Evolutionary conservation across 1,140 invertebrate species (phyloP), one percentile per base, ranked within the genome.

Genomic region (Leptopilina clavipes): DNA sequence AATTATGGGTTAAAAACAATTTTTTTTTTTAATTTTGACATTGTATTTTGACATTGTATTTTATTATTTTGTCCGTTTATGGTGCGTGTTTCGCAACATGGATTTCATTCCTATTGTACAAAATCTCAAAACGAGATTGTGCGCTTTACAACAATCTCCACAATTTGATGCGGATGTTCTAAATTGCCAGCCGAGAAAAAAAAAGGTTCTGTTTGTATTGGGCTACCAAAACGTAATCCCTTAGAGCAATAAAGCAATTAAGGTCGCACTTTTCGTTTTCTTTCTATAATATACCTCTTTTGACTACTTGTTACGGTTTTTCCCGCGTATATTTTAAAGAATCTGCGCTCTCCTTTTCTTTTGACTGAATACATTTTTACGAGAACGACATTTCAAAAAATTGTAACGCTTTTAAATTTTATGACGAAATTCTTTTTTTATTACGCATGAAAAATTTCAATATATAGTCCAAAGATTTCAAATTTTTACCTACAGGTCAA

Each of bases 161-260:
- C 56, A 75, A 72, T 76, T 74, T 48, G 74, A 70, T 70, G 22
- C 19, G 54, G 82, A 79, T 56, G 48, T 77, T 80, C 74, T 76
- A 52, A n/a, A n/a, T n/a, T n/a, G n/a, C n/a, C n/a, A n/a, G n/a
- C n/a, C n/a, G n/a, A n/a, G n/a, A n/a, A n/a, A 52, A 79, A 79
- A 80, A 81, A 77, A 48, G 48, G 48, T 52, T 12, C 8, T 52
- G 73, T 81, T 83, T 85, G 78, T 82, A 78, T 79, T 48, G 81
- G 71, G 65, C 79, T 73, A 79, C 81, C 77, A 79, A 76, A 79
- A 73, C 78, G 75, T 84, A 84, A 82, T 82, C 75, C 78, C 73
- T 73, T 1, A 1, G 25, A 48, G 54, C 84, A 85, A 86, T 87
- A 87, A 87, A 87, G 79, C 81, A 86, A 88, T 88, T 87, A 86